Base-by-base conservation (phyloP, 2,797 vertebrate genomes). In the Enoplosus armatus region DNA sequence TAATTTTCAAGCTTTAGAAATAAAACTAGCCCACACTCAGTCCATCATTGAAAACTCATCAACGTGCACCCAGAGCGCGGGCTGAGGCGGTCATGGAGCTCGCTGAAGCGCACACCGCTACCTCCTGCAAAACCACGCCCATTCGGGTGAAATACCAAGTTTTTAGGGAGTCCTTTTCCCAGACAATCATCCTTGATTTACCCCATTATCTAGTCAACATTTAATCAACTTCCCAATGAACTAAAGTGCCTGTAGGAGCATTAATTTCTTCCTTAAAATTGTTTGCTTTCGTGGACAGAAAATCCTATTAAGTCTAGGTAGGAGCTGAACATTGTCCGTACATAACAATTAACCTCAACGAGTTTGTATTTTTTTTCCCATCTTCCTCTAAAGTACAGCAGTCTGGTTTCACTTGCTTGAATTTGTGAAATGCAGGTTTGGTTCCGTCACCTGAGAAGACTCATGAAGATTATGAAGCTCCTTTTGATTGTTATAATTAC, bases 151-250 rank as follows among this genome's bases (percentile, higher is more conserved):
- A n/a, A n/a, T n/a, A n/a, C n/a, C n/a, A n/a, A n/a, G n/a, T n/a
- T n/a, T n/a, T n/a, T n/a, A n/a, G n/a, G n/a, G n/a, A n/a, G n/a
- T n/a, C n/a, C 64, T 73, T 48, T 66, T 47, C 29, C 35, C 11
- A 53, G 50, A 68, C 26, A 54, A 35, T 63, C 62, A 60, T 47
- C 78, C 62, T 45, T 78, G 27, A 73, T 72, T 70, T 70, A 62
- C n/a, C 65, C 33, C 29, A 24, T n/a, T 50, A 26, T 66, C 43
- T 77, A 43, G 27, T 79, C 80, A 78, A 27, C 60, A 60, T 68
- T 84, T 90, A 87, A 90, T 91, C 56, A 88, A 85, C 78, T 80
- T 79, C 33, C 27, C 74, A 81, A 83, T 90, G 87, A 83, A 71
- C 77, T 68, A 64, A 65, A 86, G 82, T 81, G 74, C 54, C 66